Percentiles rank a stretch among this genome's conserved stretches.
phyloP scores from a whole-genome alignment of 2,113 vertebrate species.

The Rhineura floridana region DNA sequence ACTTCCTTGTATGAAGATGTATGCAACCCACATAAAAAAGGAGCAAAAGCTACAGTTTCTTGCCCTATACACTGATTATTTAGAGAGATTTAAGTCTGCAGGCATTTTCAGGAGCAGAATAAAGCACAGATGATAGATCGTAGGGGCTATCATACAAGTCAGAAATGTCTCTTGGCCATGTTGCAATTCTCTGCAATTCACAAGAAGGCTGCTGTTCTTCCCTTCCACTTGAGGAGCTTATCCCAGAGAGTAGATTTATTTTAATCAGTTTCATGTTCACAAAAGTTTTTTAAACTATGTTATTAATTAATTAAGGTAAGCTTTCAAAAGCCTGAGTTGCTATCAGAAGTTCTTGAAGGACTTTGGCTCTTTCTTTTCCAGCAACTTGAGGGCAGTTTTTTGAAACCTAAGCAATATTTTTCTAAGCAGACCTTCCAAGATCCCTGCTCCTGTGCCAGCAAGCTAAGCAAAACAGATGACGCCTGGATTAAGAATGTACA shows the following conservation, averaged over 20 bases:
- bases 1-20: not conserved
- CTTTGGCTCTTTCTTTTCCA: not conserved
- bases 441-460: not conserved
- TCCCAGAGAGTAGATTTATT: not conserved
- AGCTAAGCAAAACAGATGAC: not conserved
- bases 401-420: conserved; percentile 13
- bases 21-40: not conserved
- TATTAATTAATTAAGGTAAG: conserved; percentile 22
- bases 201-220: not conserved
- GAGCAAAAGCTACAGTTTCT: not conserved
- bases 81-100: not conserved
- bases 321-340: not conserved
- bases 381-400: not conserved
- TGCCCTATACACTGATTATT: not conserved
- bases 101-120: not conserved
- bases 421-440: not conserved
- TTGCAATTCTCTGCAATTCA: not conserved
- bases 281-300: not conserved
- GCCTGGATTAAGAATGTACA: conserved; percentile 2
- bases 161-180: not conserved
- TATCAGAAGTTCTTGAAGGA: not conserved
- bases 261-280: not conserved
- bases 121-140: not conserved
- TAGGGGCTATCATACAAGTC: not conserved
- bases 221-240: not conserved